phyloP scores from a whole-genome alignment of 1,140 invertebrate genomes.

The Cotesia glomerata region DNA sequence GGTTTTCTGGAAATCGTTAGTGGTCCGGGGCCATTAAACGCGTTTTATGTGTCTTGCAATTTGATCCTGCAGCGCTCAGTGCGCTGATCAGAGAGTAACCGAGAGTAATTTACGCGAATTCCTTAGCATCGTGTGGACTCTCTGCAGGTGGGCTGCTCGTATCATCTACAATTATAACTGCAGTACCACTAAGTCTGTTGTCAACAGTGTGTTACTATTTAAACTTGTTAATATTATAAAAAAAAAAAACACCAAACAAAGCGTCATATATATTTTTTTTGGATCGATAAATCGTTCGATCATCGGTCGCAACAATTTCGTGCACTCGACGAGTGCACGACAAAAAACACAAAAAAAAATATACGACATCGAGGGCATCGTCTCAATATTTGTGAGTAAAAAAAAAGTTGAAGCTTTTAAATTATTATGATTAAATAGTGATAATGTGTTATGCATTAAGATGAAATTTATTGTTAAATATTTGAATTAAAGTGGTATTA shows the following conservation, averaged over 20 bases:
- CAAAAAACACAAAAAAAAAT: neutral
- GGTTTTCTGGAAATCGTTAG: slow-evolving; percentile 61
- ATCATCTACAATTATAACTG: slow-evolving; percentile 1
- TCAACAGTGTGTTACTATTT: too few species aligned
- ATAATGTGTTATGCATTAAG: neutral
- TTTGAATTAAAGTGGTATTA: neutral
- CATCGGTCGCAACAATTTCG: slow-evolving; percentile 13
- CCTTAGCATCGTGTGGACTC: slow-evolving; percentile 34
- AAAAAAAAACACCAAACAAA: neutral
- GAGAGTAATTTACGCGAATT: slow-evolving; percentile 53
- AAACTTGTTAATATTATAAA: neutral
- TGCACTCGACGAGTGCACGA: slow-evolving; percentile 7
- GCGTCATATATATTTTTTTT: neutral
- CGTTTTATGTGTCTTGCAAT: slow-evolving; percentile 60
- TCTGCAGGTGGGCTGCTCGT: slow-evolving; percentile 38
- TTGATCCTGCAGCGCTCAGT: slow-evolving; percentile 53
- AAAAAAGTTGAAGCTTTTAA: neutral
- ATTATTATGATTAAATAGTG: too few species aligned
- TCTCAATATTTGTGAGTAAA: slow-evolving; percentile 19
- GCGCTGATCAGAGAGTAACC: slow-evolving; percentile 50
- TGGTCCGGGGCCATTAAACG: slow-evolving; percentile 58
- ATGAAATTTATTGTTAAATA: neutral
- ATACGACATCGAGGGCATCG: slow-evolving; percentile 8
- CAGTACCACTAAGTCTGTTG: neutral
- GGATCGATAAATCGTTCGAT: slow-evolving; percentile 12